A percentile compares a stretch with the other conserved stretches of the same genome.
Evolutionary conservation across 2,797 vertebrate genomes (phyloP).

Genomic region (Holocentrus rufus): DNA sequence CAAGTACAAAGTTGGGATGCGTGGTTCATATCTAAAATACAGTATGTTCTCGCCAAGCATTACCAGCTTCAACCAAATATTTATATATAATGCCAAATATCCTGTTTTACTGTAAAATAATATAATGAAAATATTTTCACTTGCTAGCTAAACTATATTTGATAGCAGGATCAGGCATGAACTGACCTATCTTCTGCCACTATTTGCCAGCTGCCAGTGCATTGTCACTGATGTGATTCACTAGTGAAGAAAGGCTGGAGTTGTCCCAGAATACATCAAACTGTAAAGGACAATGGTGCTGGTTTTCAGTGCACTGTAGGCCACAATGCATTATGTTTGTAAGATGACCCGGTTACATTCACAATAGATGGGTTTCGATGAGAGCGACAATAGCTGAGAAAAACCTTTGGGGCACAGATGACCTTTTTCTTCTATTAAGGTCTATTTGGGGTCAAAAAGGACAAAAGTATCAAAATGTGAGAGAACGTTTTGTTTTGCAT

Average conservation of each 20-base stretch:
- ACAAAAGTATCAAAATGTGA: not conserved
- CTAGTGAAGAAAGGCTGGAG: constrained; percentile 18
- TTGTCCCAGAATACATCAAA: constrained; percentile 13
- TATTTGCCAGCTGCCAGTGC: not conserved
- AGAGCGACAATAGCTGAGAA: constrained; percentile 9
- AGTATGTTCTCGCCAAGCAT: constrained; percentile 8
- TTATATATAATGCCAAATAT: not conserved
- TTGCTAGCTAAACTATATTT: not conserved
- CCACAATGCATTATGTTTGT: not conserved
- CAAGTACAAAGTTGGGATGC: not conserved
- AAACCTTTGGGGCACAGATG: not conserved
- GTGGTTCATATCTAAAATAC: not conserved
- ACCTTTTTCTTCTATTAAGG: not conserved
- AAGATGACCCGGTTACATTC: constrained; percentile 14
- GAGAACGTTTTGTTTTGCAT: constrained; percentile 1
- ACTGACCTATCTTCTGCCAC: not conserved
- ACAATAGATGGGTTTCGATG: constrained; percentile 11
- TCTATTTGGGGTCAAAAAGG: not conserved
- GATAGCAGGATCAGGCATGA: not conserved
- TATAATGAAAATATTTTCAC: too few relatives aligned
- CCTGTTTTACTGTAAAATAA: too few relatives aligned
- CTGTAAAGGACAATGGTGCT: constrained; percentile 2
- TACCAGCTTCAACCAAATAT: not conserved
- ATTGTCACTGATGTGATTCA: constrained; percentile 8
- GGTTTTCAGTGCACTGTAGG: constrained; percentile 6